Evolutionary conservation across 2,888 invertebrate genomes (phyloP).

Genomic region (Dolichomitus sp.): DNA sequence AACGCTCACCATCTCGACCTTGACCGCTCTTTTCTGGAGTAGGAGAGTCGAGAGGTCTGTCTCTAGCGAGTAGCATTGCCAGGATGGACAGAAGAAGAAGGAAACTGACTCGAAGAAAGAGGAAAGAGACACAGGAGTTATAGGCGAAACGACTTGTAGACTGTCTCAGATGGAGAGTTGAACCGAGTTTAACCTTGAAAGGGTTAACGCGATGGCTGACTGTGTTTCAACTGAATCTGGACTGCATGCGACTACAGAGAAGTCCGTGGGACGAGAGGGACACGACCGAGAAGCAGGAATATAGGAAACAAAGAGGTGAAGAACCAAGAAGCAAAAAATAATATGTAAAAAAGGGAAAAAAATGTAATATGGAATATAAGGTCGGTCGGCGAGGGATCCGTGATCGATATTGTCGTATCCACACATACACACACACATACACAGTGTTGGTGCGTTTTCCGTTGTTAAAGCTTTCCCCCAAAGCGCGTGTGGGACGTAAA

Average conservation of each 20-base stretch:
- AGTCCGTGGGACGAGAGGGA: conserved; percentile 49
- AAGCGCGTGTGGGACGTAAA: conserved; percentile 83
- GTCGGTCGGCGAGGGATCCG: conserved; percentile 57
- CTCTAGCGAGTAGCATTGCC: conserved; percentile 15
- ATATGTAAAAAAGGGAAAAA: conserved; percentile 1
- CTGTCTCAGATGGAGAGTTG: conserved; percentile 50
- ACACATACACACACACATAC: conserved; percentile 43
- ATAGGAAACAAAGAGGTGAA: conserved; percentile 34
- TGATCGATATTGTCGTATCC: conserved; percentile 69
- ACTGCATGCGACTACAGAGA: conserved; percentile 23
- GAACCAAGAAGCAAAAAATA: conserved; percentile 7
- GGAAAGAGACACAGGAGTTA: conserved; percentile 1
- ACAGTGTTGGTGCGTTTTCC: conserved; percentile 72
- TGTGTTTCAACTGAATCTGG: conserved; percentile 19
- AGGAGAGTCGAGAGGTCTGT: conserved; percentile 23
- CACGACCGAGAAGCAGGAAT: conserved; percentile 37
- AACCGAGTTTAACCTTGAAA: conserved; percentile 72
- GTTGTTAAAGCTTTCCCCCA: conserved; percentile 80
- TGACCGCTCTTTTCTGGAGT: conserved; percentile 45
- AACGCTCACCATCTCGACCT: conserved; percentile 53
- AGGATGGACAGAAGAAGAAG: conserved; percentile 13
- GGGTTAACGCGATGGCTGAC: conserved; percentile 51
- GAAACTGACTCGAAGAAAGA: conserved; percentile 27
- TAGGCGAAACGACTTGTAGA: conserved; percentile 13
- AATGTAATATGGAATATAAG: conserved; percentile 26